Conservation (phyloP, 2,888 invertebrate genomes). For the Cataglyphis altisquamis region DNA sequence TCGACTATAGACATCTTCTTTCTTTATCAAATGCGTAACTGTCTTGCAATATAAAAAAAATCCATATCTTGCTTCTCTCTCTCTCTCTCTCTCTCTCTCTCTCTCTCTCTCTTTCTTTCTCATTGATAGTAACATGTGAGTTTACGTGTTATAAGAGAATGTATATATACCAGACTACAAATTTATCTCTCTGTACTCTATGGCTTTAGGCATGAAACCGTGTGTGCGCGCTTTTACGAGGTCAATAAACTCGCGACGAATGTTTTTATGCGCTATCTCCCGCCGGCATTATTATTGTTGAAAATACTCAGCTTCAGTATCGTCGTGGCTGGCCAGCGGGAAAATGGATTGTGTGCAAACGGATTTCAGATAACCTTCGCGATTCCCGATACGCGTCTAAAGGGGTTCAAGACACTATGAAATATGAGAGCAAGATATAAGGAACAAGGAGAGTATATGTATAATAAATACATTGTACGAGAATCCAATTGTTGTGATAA, state of each 20-base stretch:
- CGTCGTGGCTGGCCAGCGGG: slow-evolving; percentile 47
- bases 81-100: too few species aligned
- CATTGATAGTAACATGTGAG: not conserved
- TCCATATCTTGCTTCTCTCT: not conserved
- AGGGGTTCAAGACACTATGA: slow-evolving; percentile 35
- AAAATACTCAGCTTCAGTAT: slow-evolving; percentile 52
- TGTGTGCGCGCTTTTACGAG: slow-evolving; percentile 25
- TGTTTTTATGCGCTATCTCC: slow-evolving; percentile 61
- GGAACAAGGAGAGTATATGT: slow-evolving; percentile 5
- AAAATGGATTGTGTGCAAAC: slow-evolving; percentile 56
- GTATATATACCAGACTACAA: not conserved
- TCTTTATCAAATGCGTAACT: not conserved
- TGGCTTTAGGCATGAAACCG: not conserved
- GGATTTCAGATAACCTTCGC: slow-evolving; percentile 65
- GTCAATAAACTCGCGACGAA: slow-evolving; percentile 55
- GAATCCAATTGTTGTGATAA: not conserved
- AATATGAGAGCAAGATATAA: slow-evolving; percentile 43
- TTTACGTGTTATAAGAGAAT: not conserved
- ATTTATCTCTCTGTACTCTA: not conserved
- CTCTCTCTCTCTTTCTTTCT: too few species aligned
- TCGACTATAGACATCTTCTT: not conserved
- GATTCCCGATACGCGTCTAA: slow-evolving; percentile 45
- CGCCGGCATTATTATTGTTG: slow-evolving; percentile 63
- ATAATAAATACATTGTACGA: not conserved
- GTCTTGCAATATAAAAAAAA: not conserved